Evolutionary conservation across 2,888 invertebrate genomes (phyloP), one percentile per base, ranked within the genome.

Genomic region (Scelioninae gen. 2): DNA sequence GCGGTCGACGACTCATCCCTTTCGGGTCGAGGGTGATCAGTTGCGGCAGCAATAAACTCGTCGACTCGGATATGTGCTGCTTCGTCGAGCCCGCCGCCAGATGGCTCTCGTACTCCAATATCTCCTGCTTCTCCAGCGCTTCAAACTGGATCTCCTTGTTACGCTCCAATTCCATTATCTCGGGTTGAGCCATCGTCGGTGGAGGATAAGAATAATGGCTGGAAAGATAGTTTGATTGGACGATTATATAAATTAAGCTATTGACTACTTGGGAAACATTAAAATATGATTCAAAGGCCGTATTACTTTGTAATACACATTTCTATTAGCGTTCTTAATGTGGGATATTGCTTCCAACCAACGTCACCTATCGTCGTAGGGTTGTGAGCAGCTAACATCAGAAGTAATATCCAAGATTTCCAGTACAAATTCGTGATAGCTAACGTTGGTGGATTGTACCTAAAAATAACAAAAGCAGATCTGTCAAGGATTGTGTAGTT

Each of bases 271-370:
- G n/a, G n/a, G 33, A 33, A 2, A 33, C 5, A 22, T 22, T 7
- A 33, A 33, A n/a, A 33, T 33, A 33, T 7, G n/a, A n/a, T n/a
- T n/a, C n/a, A n/a, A n/a, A n/a, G n/a, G n/a, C n/a, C n/a, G n/a
- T n/a, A n/a, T 87, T 83, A 93, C 92, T 94, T 96, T 7, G 97
- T 98, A 83, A 98, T 98, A 80, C 96, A 96, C 92, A 96, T 96
- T 88, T 98, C 97, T 90, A 98, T 96, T 76, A 98, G 89, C 80
- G 93, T 92, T 74, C 94, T 90, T 76, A 98, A 89, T 50, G 94
- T 97, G 13, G 97, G 96, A 88, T 97, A 98, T 78, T 93, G 92
- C 79, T 92, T 91, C 92, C 97, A 97, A 31, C 94, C 95, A 60
- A 93, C 88, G 76, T 91, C 91, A 9, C 97, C 97, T 87, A 97